Evolutionary conservation across 2,797 vertebrate species (phyloP), one percentile per base, ranked within the genome.

Genomic region (Pseudopleuronectes americanus): DNA sequence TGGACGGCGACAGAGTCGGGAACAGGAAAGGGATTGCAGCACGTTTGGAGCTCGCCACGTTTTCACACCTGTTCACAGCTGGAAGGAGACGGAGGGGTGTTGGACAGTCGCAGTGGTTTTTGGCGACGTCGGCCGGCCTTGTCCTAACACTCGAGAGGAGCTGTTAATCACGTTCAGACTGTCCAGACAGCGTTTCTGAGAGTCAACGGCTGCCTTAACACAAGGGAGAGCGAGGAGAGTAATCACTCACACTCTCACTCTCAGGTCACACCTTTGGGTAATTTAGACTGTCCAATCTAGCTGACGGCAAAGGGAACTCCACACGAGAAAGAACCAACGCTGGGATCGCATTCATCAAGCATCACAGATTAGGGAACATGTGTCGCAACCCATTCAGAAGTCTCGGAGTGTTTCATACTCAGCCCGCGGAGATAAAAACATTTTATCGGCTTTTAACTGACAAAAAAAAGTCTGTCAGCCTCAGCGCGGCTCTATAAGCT

Each of bases 111-210:
- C 62, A 74, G 60, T 71, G 76, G 82, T 33, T 33, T 72, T 68
- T 67, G 66, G 57, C 33, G 17, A 68, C 52, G 45, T 9, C 17
- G 26, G 33, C 63, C 21, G 3, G 23, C 61, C 36, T 56, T 47
- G 45, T 79, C 66, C 26, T 0, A 81, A 65, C 71, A 72, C 47
- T 68, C 48, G 70, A 86, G 57, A 60, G 62, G 48, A 75, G 81
- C 70, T 67, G 77, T 83, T 76, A 36, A 76, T 87, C 77, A 85
- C 67, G 74, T 70, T 74, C 63, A 72, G 64, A 72, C 60, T 65
- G 76, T 64, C 72, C 59, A 79, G 71, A 79, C 63, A 79, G 76
- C 71, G 67, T 24, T 73, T 77, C 24, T 53, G 28, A 61, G 26
- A 53, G 17, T 38, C 26, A 2, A 8, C 33, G 23, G 14, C 19